Evolutionary conservation across 2,113 vertebrate genomes (phyloP), one percentile per base, ranked within the genome.

Genomic region (Thomomys bottae): DNA sequence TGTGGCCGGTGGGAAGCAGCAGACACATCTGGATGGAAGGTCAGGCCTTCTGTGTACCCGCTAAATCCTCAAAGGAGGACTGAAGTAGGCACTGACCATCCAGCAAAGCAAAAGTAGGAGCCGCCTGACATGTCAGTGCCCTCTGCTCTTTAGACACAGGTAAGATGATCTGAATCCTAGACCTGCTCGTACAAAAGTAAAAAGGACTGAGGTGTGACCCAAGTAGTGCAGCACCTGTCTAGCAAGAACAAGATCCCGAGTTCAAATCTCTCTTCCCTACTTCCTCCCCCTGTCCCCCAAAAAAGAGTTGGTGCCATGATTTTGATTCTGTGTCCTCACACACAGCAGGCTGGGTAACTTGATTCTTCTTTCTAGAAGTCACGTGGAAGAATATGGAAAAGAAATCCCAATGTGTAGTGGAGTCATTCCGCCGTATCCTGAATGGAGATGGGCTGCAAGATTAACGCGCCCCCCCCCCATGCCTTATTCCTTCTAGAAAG

Each of bases 81-180:
- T 0, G 9, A 80, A 15, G 2, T 9, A 11, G 38, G 14, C 28
- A 0, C 40, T 38, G 28, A 7, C 54, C 34, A 18, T 8, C 5
- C 0, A 2, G 18, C 2, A 10, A 3, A 20, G 6, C 1, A 6
- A 15, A 21, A 59, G 34, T 0, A 26, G 38, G 14, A 2, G 0
- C 36, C 4, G 4, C 2, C 45, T 45, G 45, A 45, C 45, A 8
- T 45, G 6, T 6, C 45, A 45, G 45, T 45, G 45, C 45, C 45
- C 45, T 45, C 45, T 45, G 6, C 6, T 45, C 45, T n/a, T n/a
- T n/a, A n/a, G n/a, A 45, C 45, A 6, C 45, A 45, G 11, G 45
- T 45, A 45, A 45, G 45, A 45, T 6, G 45, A 45, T 45, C 45
- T 11, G 45, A 45, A 45, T 45, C 45, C 45, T 45, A 45, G 45